Evolutionary conservation across 2,888 invertebrate species (phyloP), one percentile per base, ranked within the genome.

Genomic region (Acleris holmiana): DNA sequence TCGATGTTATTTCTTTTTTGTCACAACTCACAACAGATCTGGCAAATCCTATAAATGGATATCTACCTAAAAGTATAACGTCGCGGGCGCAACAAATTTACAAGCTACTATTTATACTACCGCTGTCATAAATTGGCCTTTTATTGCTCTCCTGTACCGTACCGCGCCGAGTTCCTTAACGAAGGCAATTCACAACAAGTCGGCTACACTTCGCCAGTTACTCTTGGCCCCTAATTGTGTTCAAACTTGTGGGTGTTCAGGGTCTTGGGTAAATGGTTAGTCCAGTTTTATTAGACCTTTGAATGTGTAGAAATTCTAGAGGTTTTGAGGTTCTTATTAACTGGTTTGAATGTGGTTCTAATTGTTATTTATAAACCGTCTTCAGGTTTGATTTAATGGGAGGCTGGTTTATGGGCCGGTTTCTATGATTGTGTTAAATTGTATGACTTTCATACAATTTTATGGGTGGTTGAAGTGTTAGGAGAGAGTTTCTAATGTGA

Each of bases 81-180:
- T 54, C 21, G 51, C 8, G 8, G 41, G 19, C 48, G 48, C 54
- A 55, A 44, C 54, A n/a, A 60, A 65, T 65, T 65, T 60, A 60
- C 59, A 65, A 65, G 59, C 65, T 51, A 57, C 64, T 65, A 65
- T 65, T 60, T 60, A 65, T 65, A 60, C 54, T 60, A 35, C 58
- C 48, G 58, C 58, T 46, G 48, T 60, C 41, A 44, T 65, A 65
- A 65, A 65, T 60, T 65, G 65, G 65, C 55, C 65, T 60, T 65
- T 65, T 65, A 65, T 65, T 65, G 60, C 60, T 55, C 59, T 53
- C 53, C 35, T 35, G 64, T 29, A 59, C 49, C 17, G 49, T 65
- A 65, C 65, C 53, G 64, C 17, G 59, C 17, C 49, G 48, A 35
- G 47, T 44, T 40, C 64, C 46, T 64, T 65, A 65, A 65, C 59